These are phyloP conservation scores for Halcyon chelicuti DNA, from an alignment of 2,797 vertebrate genomes.

Conservation along the genomic window DNA sequence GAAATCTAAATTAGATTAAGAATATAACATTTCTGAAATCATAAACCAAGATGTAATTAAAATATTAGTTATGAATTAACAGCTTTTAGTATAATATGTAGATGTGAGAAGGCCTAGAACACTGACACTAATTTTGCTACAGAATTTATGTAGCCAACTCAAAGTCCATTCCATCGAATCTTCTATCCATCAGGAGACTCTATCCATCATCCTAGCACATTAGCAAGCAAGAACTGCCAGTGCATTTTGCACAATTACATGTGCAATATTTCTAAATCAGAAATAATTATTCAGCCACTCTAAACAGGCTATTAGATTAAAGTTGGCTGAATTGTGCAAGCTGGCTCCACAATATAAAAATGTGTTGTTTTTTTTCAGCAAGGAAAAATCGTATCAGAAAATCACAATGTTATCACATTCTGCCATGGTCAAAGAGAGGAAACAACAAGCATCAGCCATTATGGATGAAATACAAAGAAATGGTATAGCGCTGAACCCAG, in stretches of 20 bases:
- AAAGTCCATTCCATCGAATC: background rate
- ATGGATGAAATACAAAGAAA: conserved; percentile 90
- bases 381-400: conserved; percentile 64
- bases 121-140: background rate
- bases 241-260: background rate
- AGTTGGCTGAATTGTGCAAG: background rate
- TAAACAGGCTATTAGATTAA: background rate
- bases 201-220: background rate
- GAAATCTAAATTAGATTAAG: background rate
- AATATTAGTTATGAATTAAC: background rate
- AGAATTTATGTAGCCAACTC: background rate
- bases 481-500: conserved; percentile 80
- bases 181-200: background rate
- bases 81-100: background rate
- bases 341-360: conserved; percentile 45
- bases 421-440: conserved; percentile 89
- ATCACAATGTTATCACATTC: conserved; percentile 87
- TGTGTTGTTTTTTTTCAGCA: conserved; percentile 75
- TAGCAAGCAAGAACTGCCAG: conserved; percentile 2
- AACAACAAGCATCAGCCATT: conserved; percentile 92
- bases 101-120: conserved; percentile 25
- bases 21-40: background rate
- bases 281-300: background rate
- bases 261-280: background rate
- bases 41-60: background rate